These are phyloP conservation scores for Theristicus caerulescens DNA, from an alignment of 2,113 vertebrate genomes.

Conservation along the genomic window DNA sequence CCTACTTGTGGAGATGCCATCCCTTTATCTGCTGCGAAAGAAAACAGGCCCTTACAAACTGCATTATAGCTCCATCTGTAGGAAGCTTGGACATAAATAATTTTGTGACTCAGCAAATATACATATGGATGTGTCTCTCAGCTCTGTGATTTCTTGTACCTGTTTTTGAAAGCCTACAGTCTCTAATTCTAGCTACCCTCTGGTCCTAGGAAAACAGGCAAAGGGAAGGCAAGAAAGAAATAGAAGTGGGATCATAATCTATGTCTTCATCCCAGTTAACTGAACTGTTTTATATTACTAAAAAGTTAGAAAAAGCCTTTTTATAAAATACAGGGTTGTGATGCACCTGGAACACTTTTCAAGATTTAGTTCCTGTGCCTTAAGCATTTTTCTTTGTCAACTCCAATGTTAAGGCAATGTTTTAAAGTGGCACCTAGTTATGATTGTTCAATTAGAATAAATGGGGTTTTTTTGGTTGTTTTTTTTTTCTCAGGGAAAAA, in stretches of 20 bases:
- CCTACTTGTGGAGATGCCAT: neutral
- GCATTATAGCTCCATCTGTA: conserved; percentile 63
- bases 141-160: neutral
- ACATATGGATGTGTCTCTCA: neutral
- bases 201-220: neutral
- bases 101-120: neutral
- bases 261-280: neutral
- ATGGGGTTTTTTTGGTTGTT: too few relatives aligned
- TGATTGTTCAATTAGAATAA: neutral
- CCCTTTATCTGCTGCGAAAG: neutral
- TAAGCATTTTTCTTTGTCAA: neutral
- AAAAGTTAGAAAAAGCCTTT: neutral
- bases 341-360: neutral
- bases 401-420: neutral
- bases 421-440: neutral
- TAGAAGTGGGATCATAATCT: neutral
- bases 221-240: neutral
- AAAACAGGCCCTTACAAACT: neutral
- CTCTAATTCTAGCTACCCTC: neutral
- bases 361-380: neutral
- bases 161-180: neutral
- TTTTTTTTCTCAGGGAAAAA: neutral
- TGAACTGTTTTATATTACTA: neutral
- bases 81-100: conserved; percentile 31
- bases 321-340: neutral